A percentile compares a stretch with the other conserved stretches of the same genome.
Conservation (phyloP, 2,113 vertebrate species). For the Pampusana beccarii region DNA sequence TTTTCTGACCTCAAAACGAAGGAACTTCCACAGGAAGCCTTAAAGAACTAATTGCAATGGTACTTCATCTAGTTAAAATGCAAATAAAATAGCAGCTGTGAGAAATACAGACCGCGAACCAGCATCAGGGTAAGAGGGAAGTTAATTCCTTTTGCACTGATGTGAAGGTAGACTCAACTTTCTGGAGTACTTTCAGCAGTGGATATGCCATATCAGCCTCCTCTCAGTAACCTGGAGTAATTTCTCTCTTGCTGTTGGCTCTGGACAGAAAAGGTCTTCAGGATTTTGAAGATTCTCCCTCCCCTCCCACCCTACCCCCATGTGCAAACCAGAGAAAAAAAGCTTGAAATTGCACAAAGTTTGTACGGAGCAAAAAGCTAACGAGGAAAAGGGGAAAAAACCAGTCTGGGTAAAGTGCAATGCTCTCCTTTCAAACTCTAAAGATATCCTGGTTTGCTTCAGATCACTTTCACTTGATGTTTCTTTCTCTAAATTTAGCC, state of each 20-base stretch:
- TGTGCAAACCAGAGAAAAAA: not conserved
- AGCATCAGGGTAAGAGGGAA: not conserved
- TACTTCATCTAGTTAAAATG: not conserved
- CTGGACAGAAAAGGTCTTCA: not conserved
- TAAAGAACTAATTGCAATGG: not conserved
- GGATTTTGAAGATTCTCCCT: not conserved
- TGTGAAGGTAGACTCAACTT: not conserved
- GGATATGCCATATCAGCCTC: accelerated
- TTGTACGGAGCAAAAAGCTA: not conserved
- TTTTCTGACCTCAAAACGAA: slow-evolving; percentile 7
- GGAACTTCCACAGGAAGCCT: not conserved
- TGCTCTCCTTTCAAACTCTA: slow-evolving; percentile 22
- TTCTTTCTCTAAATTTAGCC: slow-evolving; percentile 49
- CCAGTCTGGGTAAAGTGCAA: not conserved
- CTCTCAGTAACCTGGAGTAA: accelerated
- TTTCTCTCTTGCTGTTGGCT: not conserved
- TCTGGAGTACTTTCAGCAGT: not conserved
- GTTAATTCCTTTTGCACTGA: not conserved
- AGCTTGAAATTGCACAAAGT: not conserved
- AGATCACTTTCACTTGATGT: not conserved
- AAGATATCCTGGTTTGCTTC: slow-evolving; percentile 34
- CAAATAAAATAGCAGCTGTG: not conserved
- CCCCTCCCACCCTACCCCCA: too few relatives aligned
- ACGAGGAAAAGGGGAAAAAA: not conserved
- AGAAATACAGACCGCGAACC: not conserved